Base-by-base conservation (phyloP, 2,888 invertebrate genomes). In the Diplolepis rosae region DNA sequence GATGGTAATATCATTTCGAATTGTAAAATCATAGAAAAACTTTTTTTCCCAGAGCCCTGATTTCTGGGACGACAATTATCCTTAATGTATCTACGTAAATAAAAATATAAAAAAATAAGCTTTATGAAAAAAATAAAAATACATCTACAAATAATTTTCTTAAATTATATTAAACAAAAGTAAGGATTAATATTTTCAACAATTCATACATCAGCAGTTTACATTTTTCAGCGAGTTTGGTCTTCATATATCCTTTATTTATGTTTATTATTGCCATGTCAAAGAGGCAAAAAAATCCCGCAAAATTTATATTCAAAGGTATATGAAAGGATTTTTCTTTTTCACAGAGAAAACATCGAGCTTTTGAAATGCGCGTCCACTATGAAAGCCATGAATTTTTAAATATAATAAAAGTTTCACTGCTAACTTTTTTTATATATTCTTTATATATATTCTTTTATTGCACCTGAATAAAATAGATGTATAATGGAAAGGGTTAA, bases 321-420 rank as follows among this genome's bases (percentile, higher is more conserved):
- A 35, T 35, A 24, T 39, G 24, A 61, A 61, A 61, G 61, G 35
- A 24, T 39, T 61, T 61, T 56, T 52, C 32, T 61, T 22, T 61
- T n/a, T n/a, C n/a, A n/a, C 35, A 61, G 13, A 35, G 13, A 32
- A 56, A 24, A 39, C 61, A 39, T 61, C 24, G 24, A 61, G 39
- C 39, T 39, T 39, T 61, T 39, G 22, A 61, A 61, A 61, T 22
- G 13, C 24, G 39, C 22, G 39, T 39, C 24, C 24, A 56, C 35
- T 35, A 56, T 27, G 11, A 51, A 6, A 52, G 24, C 24, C 27
- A 48, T 48, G 18, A 7, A 48, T 18, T 7, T 52, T 50, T 13
- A 50, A 52, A 52, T 28, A 52, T 30, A 52, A 52, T 28, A 52
- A 52, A 27, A 7, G 32, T 32, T 32, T 32, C n/a, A n/a, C n/a